Evolutionary conservation across 2,888 invertebrate genomes (phyloP).

Genomic region (Digitonthophagus gazella): DNA sequence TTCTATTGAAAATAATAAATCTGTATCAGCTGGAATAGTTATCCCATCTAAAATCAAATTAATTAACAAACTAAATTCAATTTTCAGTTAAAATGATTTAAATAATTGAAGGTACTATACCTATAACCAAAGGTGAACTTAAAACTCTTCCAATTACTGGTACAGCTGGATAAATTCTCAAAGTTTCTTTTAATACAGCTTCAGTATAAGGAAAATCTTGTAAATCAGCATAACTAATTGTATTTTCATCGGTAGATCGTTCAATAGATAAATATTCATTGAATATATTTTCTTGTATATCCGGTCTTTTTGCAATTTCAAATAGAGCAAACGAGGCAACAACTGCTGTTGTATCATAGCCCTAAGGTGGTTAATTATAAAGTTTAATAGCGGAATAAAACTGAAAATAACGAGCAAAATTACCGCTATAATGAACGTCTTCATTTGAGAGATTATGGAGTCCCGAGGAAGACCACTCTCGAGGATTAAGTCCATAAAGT

Average conservation of each 20-base stretch:
- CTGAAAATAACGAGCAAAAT: neutral
- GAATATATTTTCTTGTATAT: neutral
- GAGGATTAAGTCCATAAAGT: neutral
- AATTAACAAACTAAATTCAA: neutral
- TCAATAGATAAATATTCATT: neutral
- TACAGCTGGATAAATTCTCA: constrained; percentile 7
- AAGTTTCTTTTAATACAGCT: neutral
- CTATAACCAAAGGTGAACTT: neutral
- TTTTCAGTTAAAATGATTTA: neutral
- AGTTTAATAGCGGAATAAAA: too few species aligned
- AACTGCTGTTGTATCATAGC: neutral
- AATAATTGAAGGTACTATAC: too few species aligned
- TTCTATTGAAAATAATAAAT: constrained; percentile 1
- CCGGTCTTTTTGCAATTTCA: neutral
- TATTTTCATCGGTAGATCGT: neutral
- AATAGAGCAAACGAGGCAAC: neutral
- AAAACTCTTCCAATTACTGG: neutral
- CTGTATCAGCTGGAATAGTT: constrained; percentile 1
- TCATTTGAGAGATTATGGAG: constrained; percentile 5
- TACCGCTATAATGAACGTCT: constrained; percentile 1
- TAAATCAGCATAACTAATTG: neutral
- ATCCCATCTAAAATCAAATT: neutral
- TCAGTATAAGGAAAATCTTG: neutral
- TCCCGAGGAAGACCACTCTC: constrained; percentile 1
- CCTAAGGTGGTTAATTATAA: neutral